phyloP scores from a whole-genome alignment of 2,113 vertebrate genomes.

The Emydocephalus ijimae region DNA sequence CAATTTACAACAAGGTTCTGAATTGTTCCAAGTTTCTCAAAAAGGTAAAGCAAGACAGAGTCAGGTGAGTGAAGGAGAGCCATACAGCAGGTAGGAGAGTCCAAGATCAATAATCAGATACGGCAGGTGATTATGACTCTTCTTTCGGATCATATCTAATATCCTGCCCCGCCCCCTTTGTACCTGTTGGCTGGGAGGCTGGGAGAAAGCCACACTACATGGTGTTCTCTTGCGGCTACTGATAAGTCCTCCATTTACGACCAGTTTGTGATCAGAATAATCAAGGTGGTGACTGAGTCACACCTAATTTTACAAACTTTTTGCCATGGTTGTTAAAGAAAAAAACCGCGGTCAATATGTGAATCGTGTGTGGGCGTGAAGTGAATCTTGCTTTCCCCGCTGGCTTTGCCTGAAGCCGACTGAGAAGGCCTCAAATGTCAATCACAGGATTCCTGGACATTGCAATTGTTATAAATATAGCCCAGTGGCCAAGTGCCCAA shows the following conservation, averaged over 20 bases:
- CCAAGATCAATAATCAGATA: background rate
- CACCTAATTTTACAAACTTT: background rate
- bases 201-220: background rate
- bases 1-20: background rate
- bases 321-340: background rate
- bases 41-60: background rate
- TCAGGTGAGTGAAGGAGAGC: no score
- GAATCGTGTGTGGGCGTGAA: background rate
- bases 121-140: background rate
- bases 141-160: background rate
- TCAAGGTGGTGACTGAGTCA: background rate
- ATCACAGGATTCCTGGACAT: background rate
- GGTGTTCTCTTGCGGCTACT: background rate
- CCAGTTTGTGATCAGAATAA: background rate
- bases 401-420: background rate
- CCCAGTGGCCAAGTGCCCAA: background rate
- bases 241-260: background rate
- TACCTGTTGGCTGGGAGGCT: background rate
- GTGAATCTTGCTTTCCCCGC: background rate
- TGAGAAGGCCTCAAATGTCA: no score
- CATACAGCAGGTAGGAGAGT: no score
- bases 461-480: background rate
- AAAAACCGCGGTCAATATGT: background rate
- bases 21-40: background rate
- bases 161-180: no score